A percentile compares a stretch with the other conserved stretches of the same genome.
phyloP scores from a whole-genome alignment of 2,888 invertebrate species.

The Hypena proboscidalis region DNA sequence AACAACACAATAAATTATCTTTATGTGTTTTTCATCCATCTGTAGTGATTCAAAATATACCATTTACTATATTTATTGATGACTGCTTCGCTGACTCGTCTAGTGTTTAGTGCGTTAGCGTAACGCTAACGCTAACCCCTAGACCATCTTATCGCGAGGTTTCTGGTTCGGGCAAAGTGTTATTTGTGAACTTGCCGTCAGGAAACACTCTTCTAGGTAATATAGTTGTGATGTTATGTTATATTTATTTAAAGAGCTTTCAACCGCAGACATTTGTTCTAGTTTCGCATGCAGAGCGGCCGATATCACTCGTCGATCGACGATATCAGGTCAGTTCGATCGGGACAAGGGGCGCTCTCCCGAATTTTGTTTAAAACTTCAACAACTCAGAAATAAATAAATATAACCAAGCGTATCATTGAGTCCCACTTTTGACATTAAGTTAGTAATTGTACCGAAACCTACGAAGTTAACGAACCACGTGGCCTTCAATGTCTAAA shows the following conservation, averaged over 20 bases:
- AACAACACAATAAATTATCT: background rate
- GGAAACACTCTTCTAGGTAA: too few species aligned
- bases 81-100: too few species aligned
- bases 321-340: background rate
- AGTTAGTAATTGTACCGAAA: constrained; percentile 44
- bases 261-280: background rate
- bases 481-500: constrained; percentile 54
- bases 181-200: too few species aligned
- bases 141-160: too few species aligned
- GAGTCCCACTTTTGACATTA: constrained; percentile 46
- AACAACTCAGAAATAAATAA: constrained; percentile 19
- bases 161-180: too few species aligned
- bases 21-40: background rate
- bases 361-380: constrained; percentile 12
- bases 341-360: too few species aligned
- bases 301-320: constrained; percentile 2
- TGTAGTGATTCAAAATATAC: constrained; percentile 4
- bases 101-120: too few species aligned
- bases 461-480: constrained; percentile 45
- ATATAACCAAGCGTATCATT: constrained; percentile 28
- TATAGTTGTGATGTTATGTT: too few species aligned
- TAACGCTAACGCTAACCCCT: too few species aligned
- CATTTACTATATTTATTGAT: too few species aligned
- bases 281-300: background rate
- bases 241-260: constrained; percentile 10